Conservation (phyloP, 2,797 vertebrate species). For the Lophotriccus pileatus region DNA sequence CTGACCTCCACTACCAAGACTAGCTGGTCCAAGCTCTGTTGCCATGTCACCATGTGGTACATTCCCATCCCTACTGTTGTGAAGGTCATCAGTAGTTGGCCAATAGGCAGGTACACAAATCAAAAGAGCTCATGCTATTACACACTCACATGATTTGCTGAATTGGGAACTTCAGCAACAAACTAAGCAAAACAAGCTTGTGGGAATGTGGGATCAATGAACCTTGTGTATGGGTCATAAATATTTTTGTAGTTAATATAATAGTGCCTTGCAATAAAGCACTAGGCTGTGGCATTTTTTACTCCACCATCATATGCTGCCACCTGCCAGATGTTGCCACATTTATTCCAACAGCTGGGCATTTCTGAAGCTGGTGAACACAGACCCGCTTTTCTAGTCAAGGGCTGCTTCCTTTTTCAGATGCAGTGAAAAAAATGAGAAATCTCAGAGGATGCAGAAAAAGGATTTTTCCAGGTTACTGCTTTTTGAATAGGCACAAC, state of each 20-base stretch:
- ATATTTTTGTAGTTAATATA: neutral
- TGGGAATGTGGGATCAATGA: neutral
- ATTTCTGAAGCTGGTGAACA: neutral
- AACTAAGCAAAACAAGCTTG: neutral
- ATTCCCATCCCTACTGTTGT: neutral
- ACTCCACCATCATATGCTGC: neutral
- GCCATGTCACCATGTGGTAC: fast-evolving
- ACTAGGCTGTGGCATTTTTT: neutral
- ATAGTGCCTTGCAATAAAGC: neutral
- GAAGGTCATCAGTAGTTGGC: neutral
- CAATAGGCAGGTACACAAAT: neutral
- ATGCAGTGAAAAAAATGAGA: neutral
- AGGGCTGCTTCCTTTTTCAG: neutral
- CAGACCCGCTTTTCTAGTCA: neutral
- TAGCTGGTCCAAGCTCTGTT: neutral
- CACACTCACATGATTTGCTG: neutral
- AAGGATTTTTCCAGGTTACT: neutral
- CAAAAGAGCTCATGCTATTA: neutral
- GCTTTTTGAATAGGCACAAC: neutral
- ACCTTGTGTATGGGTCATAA: neutral
- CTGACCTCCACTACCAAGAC: neutral
- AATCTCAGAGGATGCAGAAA: neutral
- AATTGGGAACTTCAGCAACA: neutral
- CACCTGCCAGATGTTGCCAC: neutral
- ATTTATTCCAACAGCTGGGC: neutral